Conservation (phyloP, 2,888 invertebrate genomes). For the Rhopalosiphum nymphaeae region DNA sequence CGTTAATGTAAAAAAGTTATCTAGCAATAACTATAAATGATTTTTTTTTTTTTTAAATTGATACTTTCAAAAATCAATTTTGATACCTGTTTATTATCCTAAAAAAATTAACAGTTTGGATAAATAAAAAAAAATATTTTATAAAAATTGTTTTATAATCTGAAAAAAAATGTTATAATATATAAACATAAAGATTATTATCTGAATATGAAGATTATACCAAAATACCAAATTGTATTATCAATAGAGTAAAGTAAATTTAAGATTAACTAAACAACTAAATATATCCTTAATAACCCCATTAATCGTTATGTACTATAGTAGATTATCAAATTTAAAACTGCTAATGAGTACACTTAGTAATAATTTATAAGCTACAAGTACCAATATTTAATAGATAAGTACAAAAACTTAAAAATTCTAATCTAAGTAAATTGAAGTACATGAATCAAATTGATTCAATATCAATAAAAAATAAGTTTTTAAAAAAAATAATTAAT, state of each 20-base stretch:
- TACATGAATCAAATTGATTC: background rate
- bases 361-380: constrained; percentile 5
- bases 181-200: constrained; percentile 20
- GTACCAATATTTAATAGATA: background rate
- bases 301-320: background rate
- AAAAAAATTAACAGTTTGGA: background rate
- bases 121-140: background rate
- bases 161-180: background rate
- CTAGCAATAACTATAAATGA: background rate
- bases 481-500: constrained; percentile 16
- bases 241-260: background rate
- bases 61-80: background rate
- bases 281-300: background rate
- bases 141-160: constrained; percentile 18
- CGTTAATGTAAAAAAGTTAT: background rate
- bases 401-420: constrained; percentile 27
- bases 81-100: background rate
- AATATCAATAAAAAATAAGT: constrained; percentile 4
- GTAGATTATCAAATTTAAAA: background rate
- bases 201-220: background rate
- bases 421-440: background rate
- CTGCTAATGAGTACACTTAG: background rate
- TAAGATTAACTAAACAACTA: background rate
- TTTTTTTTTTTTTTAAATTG: background rate
- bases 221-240: background rate